These are phyloP conservation scores for Phaonia tiefii DNA, from an alignment of 2,888 invertebrate genomes.

Conservation along the genomic window DNA sequence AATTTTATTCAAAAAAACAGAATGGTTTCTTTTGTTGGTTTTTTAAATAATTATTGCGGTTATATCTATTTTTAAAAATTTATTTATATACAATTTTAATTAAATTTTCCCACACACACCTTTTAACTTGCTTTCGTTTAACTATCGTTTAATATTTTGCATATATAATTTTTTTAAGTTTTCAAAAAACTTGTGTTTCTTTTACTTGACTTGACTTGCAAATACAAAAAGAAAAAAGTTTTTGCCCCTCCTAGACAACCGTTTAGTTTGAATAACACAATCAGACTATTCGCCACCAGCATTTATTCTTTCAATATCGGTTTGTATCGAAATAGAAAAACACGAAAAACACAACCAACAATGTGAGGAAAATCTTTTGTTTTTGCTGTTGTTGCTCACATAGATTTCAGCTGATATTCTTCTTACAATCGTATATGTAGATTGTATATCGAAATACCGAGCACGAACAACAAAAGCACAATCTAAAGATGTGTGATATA, in stretches of 20 bases:
- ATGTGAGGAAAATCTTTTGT: constrained; percentile 46
- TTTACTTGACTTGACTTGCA: constrained; percentile 18
- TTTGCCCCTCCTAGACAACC: constrained; percentile 51
- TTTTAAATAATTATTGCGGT: background rate
- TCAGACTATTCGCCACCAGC: constrained; percentile 68
- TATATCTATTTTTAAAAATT: constrained; percentile 13
- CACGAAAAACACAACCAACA: constrained; percentile 29
- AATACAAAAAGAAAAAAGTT: constrained; percentile 28
- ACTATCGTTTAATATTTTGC: constrained; percentile 8
- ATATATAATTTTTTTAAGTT: background rate
- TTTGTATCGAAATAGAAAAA: constrained; percentile 45
- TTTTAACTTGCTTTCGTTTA: constrained; percentile 25
- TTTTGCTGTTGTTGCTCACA: constrained; percentile 38
- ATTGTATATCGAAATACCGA: no score
- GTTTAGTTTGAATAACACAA: constrained; percentile 67
- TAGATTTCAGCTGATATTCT: background rate
- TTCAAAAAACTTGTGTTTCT: background rate
- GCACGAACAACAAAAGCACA: no score
- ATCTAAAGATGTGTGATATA: constrained; percentile 45
- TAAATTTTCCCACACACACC: constrained; percentile 14
- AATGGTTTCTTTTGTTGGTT: constrained; percentile 6
- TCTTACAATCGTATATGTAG: background rate
- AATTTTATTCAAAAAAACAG: constrained; percentile 10
- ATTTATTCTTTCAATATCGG: constrained; percentile 44
- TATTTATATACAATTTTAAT: background rate